Evolutionary conservation across 2,797 vertebrate genomes (phyloP).

Genomic region (Pachyuromys duprasi): DNA sequence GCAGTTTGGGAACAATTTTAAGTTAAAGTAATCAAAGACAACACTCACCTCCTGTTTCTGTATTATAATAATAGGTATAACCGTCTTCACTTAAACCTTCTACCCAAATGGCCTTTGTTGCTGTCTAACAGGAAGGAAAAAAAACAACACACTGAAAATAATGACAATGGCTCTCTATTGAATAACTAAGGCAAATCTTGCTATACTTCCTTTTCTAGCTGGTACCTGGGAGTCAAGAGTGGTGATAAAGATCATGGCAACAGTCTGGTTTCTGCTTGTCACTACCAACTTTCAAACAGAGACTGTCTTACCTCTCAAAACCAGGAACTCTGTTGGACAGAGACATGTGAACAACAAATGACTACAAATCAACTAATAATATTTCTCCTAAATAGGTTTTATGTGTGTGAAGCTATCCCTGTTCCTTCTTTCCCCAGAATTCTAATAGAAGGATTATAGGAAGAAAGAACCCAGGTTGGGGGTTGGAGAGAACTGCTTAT

Average conservation of each 20-base stretch:
- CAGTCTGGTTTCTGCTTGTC: slow-evolving; percentile 29
- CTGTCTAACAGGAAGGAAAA: slow-evolving; percentile 84
- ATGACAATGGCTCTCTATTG: neutral
- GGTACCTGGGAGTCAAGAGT: neutral
- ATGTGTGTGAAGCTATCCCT: neutral
- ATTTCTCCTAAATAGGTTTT: neutral
- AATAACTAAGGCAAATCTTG: slow-evolving; percentile 46
- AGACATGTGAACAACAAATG: slow-evolving; percentile 26
- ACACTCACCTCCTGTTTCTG: slow-evolving; percentile 92
- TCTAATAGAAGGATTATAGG: slow-evolving; percentile 42
- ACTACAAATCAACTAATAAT: slow-evolving; percentile 7
- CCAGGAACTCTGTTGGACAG: slow-evolving; percentile 12
- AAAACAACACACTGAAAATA: slow-evolving; percentile 3
- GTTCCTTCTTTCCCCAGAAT: slow-evolving; percentile 3
- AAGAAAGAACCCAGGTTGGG: slow-evolving; percentile 28
- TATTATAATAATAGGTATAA: slow-evolving; percentile 95
- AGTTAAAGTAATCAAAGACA: slow-evolving; percentile 38
- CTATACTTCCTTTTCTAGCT: neutral
- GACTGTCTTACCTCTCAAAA: slow-evolving; percentile 26
- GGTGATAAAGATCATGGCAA: neutral
- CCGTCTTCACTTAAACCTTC: slow-evolving; percentile 95
- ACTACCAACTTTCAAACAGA: slow-evolving; percentile 27
- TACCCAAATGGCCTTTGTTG: slow-evolving; percentile 88
- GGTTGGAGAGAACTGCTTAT: neutral
- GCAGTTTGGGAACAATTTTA: slow-evolving; percentile 8